Evolutionary conservation across 2,113 vertebrate genomes (phyloP).

Genomic region (Sturnus vulgaris): DNA sequence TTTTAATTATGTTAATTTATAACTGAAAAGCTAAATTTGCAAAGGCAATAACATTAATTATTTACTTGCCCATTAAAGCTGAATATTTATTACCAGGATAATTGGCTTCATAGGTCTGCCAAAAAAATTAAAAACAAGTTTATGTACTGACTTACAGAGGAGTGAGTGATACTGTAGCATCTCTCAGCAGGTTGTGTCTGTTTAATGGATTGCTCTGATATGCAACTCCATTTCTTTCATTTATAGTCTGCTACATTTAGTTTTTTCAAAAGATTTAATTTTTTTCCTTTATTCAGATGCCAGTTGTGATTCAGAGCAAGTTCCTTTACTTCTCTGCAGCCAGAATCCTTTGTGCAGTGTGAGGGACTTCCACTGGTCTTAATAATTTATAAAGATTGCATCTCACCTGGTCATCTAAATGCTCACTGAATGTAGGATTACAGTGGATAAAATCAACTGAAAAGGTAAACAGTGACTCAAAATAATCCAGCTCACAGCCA

Average conservation of each 20-base stretch:
- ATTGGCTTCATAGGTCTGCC: slow-evolving; percentile 73
- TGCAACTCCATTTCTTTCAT: not conserved
- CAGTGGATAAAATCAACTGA: not conserved
- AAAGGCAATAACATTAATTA: slow-evolving; percentile 83
- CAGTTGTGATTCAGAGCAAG: not conserved
- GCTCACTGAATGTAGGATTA: not conserved
- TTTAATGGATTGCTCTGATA: slow-evolving; percentile 28
- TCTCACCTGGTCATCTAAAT: not conserved
- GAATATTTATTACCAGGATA: slow-evolving; percentile 73
- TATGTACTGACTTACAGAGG: slow-evolving; percentile 60
- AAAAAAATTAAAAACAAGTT: slow-evolving; percentile 69
- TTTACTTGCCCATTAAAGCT: slow-evolving; percentile 77
- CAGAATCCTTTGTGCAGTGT: not conserved
- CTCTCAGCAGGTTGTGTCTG: slow-evolving; percentile 25
- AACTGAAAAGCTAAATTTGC: slow-evolving; percentile 79
- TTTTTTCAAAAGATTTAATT: not conserved
- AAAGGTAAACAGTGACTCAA: not conserved
- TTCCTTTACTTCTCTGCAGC: not conserved
- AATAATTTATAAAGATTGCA: not conserved
- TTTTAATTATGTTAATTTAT: slow-evolving; percentile 83
- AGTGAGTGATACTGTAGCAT: not conserved
- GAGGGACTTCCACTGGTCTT: not conserved
- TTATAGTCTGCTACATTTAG: not conserved
- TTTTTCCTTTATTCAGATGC: not conserved
- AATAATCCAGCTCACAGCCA: not conserved